phyloP scores from a whole-genome alignment of 2,113 vertebrate species.

The Pardalotus punctatus region DNA sequence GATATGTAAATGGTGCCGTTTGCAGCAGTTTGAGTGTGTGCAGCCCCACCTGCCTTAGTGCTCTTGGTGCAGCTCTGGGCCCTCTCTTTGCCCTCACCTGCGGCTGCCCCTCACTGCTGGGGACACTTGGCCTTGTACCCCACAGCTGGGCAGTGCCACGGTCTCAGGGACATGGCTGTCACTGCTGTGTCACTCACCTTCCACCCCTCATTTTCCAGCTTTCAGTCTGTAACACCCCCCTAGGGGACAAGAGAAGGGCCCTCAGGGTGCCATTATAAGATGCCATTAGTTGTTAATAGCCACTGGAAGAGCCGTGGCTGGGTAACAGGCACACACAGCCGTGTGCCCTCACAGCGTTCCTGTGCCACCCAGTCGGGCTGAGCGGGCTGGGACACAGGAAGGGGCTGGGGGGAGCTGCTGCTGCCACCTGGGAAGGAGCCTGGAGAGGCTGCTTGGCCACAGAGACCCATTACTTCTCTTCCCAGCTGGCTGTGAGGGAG shows the following conservation, averaged over 20 bases:
- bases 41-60: neutral
- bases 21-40: neutral
- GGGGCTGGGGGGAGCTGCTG: neutral
- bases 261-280: neutral
- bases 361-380: accelerated
- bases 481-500: neutral
- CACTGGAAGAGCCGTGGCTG: neutral
- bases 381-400: accelerated
- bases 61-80: neutral
- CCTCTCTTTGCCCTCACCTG: neutral
- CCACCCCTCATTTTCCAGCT: neutral
- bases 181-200: neutral
- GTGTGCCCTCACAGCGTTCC: accelerated
- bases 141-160: accelerated
- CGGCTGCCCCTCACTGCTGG: neutral
- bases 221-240: neutral
- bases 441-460: neutral
- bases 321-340: accelerated
- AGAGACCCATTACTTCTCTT: neutral
- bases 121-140: neutral
- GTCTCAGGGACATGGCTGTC: neutral
- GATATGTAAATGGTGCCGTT: neutral
- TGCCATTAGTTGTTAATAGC: neutral
- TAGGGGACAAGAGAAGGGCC: neutral
- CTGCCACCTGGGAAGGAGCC: neutral